Evolutionary conservation across 2,113 vertebrate species (phyloP).

Genomic region (Semnornis frantzii): DNA sequence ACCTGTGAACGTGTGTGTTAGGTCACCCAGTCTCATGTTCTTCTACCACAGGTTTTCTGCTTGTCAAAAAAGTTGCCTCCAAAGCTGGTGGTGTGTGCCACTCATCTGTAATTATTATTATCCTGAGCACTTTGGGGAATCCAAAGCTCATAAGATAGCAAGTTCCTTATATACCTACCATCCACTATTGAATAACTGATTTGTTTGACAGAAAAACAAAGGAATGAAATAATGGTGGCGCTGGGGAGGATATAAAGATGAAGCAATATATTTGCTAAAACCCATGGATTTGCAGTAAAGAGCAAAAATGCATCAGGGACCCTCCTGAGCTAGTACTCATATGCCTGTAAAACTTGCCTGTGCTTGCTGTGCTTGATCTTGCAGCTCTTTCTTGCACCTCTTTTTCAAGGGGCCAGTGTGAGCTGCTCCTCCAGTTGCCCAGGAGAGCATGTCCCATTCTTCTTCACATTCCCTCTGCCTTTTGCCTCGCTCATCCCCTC

Average conservation of each 20-base stretch:
- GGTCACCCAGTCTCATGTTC: not conserved
- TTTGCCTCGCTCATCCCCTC: not conserved
- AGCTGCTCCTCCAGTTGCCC: not conserved
- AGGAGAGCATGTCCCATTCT: fast-evolving
- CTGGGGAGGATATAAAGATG: not conserved
- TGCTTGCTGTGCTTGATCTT: not conserved
- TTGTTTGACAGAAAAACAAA: not conserved
- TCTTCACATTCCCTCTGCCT: not conserved
- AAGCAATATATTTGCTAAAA: not conserved
- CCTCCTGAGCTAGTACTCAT: not conserved
- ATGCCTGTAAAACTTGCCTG: not conserved
- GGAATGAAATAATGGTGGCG: not conserved
- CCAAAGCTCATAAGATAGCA: not conserved
- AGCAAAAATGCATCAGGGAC: not conserved
- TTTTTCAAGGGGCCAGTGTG: not conserved
- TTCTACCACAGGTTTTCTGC: not conserved
- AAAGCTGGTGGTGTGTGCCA: not conserved
- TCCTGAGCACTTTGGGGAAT: not conserved
- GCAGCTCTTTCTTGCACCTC: not conserved
- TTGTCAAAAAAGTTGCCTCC: not conserved
- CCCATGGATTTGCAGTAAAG: not conserved
- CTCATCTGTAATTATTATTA: not conserved
- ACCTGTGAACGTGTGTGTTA: not conserved
- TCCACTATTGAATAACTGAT: not conserved
- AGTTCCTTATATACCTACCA: not conserved